Base-by-base conservation (phyloP, 2,113 vertebrate species). In the Sterrhoptilus dennistouni region DNA sequence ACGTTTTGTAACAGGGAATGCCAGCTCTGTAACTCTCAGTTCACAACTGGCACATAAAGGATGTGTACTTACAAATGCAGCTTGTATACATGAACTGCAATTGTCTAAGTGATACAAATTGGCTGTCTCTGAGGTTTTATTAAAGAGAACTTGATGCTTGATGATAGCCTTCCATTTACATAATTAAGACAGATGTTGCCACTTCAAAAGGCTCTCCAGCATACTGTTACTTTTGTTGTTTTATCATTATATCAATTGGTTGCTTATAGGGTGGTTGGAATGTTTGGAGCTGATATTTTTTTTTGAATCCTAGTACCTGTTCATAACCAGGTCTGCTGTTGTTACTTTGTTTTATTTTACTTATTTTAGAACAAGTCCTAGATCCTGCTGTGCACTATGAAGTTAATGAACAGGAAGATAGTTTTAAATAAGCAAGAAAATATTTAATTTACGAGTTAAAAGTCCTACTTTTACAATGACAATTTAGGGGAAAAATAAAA, bases 121-220 rank as follows among this genome's bases (percentile, higher is more conserved):
- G 49, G 11, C 9, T 77, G n/a, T 33, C 38, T 86, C 64, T 72
- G 57, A 95, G 23, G n/a, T 80, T 90, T 87, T 94, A 64, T 91
- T 68, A 79, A 90, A 65, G 28, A 57, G 22, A 87, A 72, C 59
- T 75, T 87, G 65, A 82, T 93, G 36, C 40, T 89, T 89, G 68
- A 60, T 29, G 74, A 74, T 53, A 75, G 78, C 52, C 49, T 76
- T 82, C 10, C 10, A 54, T 94, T 94, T 79, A 82, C 22, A 13
- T 87, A 92, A 93, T 69, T 82, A 93, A 95, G 83, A 95, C 36
- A 89, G 89, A 95, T 76, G 18, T 76, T 89, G 29, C 28, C 12
- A 49, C 36, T 53, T 31, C 35, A 79, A 3, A 25, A 57, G 29
- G 11, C 47, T 91, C 14, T 36, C 29, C 63, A 47, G 22, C 8